These are phyloP conservation scores for Tiliacea aurago DNA, from an alignment of 2,888 invertebrate genomes.

Conservation along the genomic window DNA sequence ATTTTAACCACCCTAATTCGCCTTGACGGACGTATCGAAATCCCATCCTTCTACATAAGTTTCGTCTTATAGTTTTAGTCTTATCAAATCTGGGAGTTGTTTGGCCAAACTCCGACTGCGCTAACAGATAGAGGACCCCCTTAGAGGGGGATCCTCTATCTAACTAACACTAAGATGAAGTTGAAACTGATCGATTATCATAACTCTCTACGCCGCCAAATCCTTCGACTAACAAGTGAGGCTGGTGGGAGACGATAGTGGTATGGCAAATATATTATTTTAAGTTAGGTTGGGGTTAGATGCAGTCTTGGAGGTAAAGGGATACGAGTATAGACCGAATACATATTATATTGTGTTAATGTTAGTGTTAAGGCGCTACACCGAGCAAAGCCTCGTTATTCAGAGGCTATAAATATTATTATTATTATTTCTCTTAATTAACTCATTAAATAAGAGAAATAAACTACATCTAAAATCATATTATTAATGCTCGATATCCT, in stretches of 20 bases:
- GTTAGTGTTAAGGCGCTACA: too few species aligned
- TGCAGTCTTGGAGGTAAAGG: not conserved
- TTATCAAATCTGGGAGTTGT: slow-evolving; percentile 42
- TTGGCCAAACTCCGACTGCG: slow-evolving; percentile 33
- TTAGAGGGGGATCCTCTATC: too few species aligned
- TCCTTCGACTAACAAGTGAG: slow-evolving; percentile 48
- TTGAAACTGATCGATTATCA: slow-evolving; percentile 55
- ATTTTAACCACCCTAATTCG: not conserved
- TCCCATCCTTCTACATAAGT: not conserved
- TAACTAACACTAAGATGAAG: slow-evolving; percentile 44
- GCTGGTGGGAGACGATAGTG: slow-evolving; percentile 23
- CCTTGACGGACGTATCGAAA: not conserved
- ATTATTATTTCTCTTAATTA: too few species aligned
- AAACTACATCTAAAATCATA: too few species aligned
- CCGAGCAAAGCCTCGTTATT: too few species aligned
- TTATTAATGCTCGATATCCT: too few species aligned
- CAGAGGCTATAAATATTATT: too few species aligned
- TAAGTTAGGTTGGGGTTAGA: not conserved
- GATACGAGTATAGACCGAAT: not conserved
- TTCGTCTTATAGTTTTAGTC: slow-evolving; percentile 28
- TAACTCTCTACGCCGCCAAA: slow-evolving; percentile 44
- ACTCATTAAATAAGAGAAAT: too few species aligned
- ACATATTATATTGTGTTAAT: not conserved
- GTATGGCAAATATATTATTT: slow-evolving; percentile 27
- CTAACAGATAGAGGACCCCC: slow-evolving; percentile 43